These are phyloP conservation scores for Dicrostonyx torquatus DNA, from an alignment of 2,797 vertebrate species.

Conservation along the genomic window DNA sequence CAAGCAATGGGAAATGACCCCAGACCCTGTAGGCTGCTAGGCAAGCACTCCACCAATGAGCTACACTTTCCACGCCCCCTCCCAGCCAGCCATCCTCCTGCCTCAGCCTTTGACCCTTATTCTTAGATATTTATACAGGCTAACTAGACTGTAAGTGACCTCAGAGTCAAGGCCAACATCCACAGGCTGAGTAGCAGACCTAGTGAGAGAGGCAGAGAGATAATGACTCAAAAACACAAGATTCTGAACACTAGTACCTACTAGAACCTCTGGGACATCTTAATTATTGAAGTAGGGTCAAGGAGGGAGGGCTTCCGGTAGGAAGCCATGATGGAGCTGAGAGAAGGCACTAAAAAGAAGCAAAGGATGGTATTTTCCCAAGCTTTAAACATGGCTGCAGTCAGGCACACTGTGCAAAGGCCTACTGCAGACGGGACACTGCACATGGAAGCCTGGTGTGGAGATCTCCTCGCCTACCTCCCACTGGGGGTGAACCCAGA, in stretches of 20 bases:
- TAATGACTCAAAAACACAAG: neutral
- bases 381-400: neutral
- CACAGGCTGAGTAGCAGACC: neutral
- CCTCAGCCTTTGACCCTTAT: neutral
- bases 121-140: neutral
- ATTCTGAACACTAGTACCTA: neutral
- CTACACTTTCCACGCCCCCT: neutral
- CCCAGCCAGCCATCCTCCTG: neutral
- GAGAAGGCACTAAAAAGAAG: neutral
- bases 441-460: neutral
- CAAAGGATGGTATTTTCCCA: neutral
- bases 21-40: neutral
- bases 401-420: neutral
- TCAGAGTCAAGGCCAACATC: conserved; percentile 25
- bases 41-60: neutral
- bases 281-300: neutral
- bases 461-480: neutral
- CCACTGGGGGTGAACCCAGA: neutral
- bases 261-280: neutral
- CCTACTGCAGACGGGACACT: neutral
- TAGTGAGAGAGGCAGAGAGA: neutral
- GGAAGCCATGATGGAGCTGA: neutral
- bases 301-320: conserved; percentile 26
- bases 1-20: neutral
- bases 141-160: neutral